These are phyloP conservation scores for Halcyon malimbica DNA, from an alignment of 2,113 vertebrate species.

Conservation along the genomic window DNA sequence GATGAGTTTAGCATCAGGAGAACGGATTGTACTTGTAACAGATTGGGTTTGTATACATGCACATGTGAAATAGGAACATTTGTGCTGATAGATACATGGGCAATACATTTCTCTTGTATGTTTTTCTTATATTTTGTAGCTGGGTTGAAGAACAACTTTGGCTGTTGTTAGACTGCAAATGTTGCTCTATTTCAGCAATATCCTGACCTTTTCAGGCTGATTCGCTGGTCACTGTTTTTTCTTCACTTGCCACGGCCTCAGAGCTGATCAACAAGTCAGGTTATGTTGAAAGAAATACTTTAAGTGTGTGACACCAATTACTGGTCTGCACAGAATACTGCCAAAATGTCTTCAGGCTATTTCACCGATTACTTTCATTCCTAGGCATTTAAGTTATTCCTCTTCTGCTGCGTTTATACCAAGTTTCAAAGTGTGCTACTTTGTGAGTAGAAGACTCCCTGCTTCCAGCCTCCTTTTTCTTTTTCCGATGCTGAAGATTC, in stretches of 20 bases:
- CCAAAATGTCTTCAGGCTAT: slow-evolving; percentile 22
- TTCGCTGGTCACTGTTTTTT: not conserved
- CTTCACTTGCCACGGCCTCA: not conserved
- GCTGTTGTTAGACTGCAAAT: not conserved
- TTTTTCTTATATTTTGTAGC: not conserved
- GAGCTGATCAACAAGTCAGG: not conserved
- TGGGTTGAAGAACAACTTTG: not conserved
- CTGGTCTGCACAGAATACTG: not conserved
- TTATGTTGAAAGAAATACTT: not conserved
- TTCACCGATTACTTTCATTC: slow-evolving; percentile 51
- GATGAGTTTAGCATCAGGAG: not conserved
- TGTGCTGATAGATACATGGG: not conserved
- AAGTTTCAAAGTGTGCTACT: slow-evolving; percentile 50
- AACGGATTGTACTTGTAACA: not conserved
- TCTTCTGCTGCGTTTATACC: slow-evolving; percentile 39
- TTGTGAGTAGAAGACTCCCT: slow-evolving; percentile 31
- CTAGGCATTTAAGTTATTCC: not conserved
- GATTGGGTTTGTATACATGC: not conserved
- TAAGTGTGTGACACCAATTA: slow-evolving; percentile 12
- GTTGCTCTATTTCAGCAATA: not conserved
- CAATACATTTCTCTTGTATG: not conserved
- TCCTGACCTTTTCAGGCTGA: slow-evolving; percentile 14
- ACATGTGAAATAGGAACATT: not conserved
- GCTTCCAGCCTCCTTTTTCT: not conserved
- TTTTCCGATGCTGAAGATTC: not conserved